phyloP scores from a whole-genome alignment of 2,797 vertebrate genomes.

The Danio kyathit region DNA sequence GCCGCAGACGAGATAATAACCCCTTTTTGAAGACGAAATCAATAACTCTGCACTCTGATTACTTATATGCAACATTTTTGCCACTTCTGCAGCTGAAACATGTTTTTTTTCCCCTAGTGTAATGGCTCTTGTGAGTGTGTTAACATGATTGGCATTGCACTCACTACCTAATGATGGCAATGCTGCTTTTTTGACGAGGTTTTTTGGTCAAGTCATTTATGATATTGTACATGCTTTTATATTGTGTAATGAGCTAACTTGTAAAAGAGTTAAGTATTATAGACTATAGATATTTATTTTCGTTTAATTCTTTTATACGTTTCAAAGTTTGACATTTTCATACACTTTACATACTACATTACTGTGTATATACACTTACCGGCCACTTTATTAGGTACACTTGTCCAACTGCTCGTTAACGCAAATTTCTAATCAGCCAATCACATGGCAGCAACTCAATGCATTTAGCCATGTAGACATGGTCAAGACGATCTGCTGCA shows the following conservation, averaged over 20 bases:
- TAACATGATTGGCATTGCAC: slow-evolving; percentile 26
- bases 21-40: slow-evolving; percentile 47
- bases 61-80: slow-evolving; percentile 9
- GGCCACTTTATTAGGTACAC: no score
- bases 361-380: no score
- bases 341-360: no score
- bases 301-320: no score
- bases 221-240: not conserved
- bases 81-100: slow-evolving; percentile 9
- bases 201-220: not conserved
- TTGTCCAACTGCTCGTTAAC: no score
- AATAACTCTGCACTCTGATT: slow-evolving; percentile 32
- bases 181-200: not conserved
- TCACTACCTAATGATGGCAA: slow-evolving; percentile 13
- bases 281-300: no score
- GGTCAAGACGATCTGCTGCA: no score
- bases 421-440: no score
- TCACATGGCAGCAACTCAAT: no score
- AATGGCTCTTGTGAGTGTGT: slow-evolving; percentile 11
- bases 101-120: slow-evolving; percentile 19
- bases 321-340: no score
- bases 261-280: not conserved
- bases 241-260: not conserved
- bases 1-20: slow-evolving; percentile 59
- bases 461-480: no score